Conservation (phyloP, 2,797 vertebrate genomes). For the Chelon auratus region DNA sequence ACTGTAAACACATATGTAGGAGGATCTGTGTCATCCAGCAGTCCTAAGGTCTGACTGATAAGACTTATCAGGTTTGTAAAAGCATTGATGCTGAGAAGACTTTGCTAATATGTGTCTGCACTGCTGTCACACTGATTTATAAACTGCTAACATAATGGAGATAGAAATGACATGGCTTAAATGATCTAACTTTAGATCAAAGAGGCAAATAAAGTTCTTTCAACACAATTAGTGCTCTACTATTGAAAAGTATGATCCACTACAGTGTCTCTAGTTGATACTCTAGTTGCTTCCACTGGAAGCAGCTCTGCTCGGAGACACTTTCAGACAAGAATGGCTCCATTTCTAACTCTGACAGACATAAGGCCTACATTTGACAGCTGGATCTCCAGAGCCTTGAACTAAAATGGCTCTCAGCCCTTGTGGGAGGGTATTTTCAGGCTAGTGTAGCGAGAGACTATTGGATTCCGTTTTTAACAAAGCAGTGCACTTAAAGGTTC, state of each 20-base stretch:
- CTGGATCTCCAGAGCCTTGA: constrained; percentile 62
- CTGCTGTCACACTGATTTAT: constrained; percentile 5
- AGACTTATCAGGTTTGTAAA: constrained; percentile 2
- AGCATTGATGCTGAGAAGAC: background rate
- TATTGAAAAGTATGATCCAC: constrained; percentile 6
- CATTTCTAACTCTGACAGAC: constrained; percentile 45
- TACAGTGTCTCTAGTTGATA: background rate
- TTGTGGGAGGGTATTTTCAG: constrained; percentile 54
- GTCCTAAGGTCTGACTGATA: background rate
- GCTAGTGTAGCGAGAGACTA: constrained; percentile 36
- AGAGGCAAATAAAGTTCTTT: background rate
- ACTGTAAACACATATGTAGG: constrained; percentile 22
- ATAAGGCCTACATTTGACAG: constrained; percentile 45
- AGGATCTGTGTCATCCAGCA: constrained; percentile 8
- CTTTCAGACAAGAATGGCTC: constrained; percentile 57
- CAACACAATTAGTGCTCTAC: constrained; percentile 5
- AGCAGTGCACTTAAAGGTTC: constrained; percentile 23
- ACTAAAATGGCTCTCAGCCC: constrained; percentile 58
- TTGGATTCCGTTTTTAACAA: constrained; percentile 35
- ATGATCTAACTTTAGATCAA: constrained; percentile 31
- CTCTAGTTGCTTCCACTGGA: background rate
- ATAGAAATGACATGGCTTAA: background rate
- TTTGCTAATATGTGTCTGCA: background rate
- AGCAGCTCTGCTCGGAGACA: constrained; percentile 21
- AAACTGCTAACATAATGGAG: background rate